Percentiles rank a stretch among this genome's conserved stretches.
phyloP scores from a whole-genome alignment of 2,113 vertebrate species.

The Macaca mulatta region DNA sequence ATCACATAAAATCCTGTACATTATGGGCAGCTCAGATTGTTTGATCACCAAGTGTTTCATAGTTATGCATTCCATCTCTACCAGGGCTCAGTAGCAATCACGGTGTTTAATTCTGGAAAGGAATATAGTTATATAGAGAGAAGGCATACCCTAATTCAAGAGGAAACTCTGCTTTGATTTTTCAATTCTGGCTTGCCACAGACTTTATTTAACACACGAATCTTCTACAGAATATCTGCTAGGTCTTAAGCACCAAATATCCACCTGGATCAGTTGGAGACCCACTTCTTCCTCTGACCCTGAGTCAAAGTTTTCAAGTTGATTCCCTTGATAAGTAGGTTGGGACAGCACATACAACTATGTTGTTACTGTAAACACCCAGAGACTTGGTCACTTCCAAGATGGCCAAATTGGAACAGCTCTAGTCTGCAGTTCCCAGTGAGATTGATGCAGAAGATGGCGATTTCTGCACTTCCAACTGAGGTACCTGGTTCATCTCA shows the following conservation, averaged over 20 bases:
- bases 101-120: neutral
- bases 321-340: neutral
- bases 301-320: neutral
- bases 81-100: neutral
- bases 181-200: neutral
- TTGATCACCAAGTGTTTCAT: neutral
- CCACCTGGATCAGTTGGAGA: neutral
- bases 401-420: no score
- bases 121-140: neutral
- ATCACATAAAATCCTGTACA: neutral
- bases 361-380: neutral
- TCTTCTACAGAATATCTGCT: neutral
- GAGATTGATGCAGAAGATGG: no score
- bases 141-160: neutral
- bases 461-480: no score
- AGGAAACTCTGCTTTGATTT: neutral
- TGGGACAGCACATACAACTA: neutral
- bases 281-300: neutral
- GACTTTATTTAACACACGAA: neutral
- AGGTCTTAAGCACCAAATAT: neutral
- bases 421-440: no score
- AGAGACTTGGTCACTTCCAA: neutral
- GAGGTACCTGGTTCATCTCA: no score
- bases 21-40: neutral
- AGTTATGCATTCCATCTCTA: neutral